Conservation (phyloP, 2,113 vertebrate species). For the Thunnus thynnus region DNA sequence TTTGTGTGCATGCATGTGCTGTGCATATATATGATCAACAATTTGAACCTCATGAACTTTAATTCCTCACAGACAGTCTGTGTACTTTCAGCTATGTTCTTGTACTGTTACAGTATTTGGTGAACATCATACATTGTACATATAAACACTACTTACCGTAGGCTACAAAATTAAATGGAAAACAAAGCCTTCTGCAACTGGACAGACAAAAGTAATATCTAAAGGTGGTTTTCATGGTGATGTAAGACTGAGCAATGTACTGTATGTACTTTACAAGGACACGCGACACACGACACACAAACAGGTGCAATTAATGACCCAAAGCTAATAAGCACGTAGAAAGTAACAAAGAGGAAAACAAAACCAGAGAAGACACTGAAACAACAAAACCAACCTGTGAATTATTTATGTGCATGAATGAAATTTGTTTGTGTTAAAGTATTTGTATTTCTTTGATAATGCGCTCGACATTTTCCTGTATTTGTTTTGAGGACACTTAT, state of each 20-base stretch:
- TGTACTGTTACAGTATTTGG: background rate
- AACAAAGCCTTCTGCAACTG: background rate
- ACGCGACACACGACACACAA: background rate
- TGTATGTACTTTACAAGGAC: background rate
- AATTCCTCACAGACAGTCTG: background rate
- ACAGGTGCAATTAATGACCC: background rate
- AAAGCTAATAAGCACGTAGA: background rate
- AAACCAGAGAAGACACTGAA: background rate
- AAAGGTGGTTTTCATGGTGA: background rate
- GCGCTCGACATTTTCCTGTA: too few species aligned
- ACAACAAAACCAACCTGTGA: background rate
- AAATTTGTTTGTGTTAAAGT: background rate
- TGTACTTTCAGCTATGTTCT: background rate
- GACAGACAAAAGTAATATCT: background rate
- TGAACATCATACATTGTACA: background rate
- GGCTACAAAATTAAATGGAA: background rate
- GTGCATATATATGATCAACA: conserved; percentile 9
- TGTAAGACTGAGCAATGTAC: background rate
- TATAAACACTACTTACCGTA: background rate
- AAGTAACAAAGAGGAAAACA: background rate
- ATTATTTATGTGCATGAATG: background rate
- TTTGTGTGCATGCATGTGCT: background rate
- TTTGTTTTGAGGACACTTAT: too few species aligned
- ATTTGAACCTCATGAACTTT: background rate
- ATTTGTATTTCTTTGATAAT: too few species aligned